A percentile compares a stretch with the other conserved stretches of the same genome.
phyloP scores from a whole-genome alignment of 1,140 invertebrate genomes.

The Polypedilum vanderplanki region DNA sequence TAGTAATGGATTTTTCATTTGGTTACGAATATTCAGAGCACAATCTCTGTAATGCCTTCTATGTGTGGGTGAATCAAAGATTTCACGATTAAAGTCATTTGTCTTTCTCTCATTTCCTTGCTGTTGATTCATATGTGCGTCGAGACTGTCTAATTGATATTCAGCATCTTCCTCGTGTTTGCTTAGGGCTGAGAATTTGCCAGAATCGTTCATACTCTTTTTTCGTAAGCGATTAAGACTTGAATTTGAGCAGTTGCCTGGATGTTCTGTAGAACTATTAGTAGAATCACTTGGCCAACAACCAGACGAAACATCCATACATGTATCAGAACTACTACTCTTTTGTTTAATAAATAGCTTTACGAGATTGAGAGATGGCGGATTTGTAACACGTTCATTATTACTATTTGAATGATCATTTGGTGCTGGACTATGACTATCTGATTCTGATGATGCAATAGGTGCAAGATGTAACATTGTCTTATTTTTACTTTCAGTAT shows the following conservation, averaged over 20 bases:
- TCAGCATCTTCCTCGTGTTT: slow-evolving; percentile 41
- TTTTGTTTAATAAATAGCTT: slow-evolving; percentile 85
- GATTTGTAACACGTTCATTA: slow-evolving; percentile 35
- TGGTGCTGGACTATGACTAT: slow-evolving; percentile 31
- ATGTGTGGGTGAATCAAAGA: slow-evolving; percentile 30
- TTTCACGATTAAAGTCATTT: slow-evolving; percentile 32
- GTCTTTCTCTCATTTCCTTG: neutral
- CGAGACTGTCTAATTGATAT: slow-evolving; percentile 30
- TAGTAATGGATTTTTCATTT: slow-evolving; percentile 40
- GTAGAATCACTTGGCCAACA: slow-evolving; percentile 50
- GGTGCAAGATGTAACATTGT: slow-evolving; percentile 43
- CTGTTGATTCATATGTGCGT: slow-evolving; percentile 26
- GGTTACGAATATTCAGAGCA: slow-evolving; percentile 36
- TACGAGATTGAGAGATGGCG: slow-evolving; percentile 64
- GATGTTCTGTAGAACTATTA: slow-evolving; percentile 35
- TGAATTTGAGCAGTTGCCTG: slow-evolving; percentile 33
- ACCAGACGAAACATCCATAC: slow-evolving; percentile 56
- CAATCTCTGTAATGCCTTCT: slow-evolving; percentile 39
- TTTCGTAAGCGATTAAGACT: slow-evolving; percentile 42
- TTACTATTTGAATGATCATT: slow-evolving; percentile 46
- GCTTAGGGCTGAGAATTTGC: slow-evolving; percentile 47
- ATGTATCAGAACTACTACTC: slow-evolving; percentile 58
- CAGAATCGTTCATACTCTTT: slow-evolving; percentile 45
- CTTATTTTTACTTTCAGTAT: slow-evolving; percentile 44
- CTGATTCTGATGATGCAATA: slow-evolving; percentile 34